Evolutionary conservation across 2,888 invertebrate species (phyloP).

Genomic region (Acleris literana): DNA sequence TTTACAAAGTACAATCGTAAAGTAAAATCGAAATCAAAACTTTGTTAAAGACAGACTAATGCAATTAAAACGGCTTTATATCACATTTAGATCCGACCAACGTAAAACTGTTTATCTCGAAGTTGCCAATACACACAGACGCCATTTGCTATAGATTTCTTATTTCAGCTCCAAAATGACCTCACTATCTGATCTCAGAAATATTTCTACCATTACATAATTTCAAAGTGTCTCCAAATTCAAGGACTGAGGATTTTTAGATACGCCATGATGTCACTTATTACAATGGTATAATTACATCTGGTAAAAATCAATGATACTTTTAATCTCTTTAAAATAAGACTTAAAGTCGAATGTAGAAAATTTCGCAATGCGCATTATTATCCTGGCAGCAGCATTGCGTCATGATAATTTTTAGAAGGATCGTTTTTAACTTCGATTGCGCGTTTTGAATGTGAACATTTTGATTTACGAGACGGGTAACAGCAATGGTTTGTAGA

Average conservation of each 20-base stretch:
- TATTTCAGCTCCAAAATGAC: conserved; percentile 21
- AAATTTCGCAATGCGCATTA: conserved; percentile 21
- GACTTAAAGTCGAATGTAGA: conserved; percentile 21
- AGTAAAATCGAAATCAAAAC: no score
- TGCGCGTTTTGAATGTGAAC: conserved; percentile 22
- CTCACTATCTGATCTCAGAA: conserved; percentile 22
- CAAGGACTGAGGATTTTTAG: conserved; percentile 31
- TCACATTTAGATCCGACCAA: conserved; percentile 15
- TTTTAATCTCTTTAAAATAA: background rate
- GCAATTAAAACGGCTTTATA: conserved; percentile 2
- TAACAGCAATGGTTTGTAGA: conserved; percentile 34
- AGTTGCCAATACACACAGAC: conserved; percentile 26
- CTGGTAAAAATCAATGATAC: background rate
- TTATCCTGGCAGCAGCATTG: conserved; percentile 25
- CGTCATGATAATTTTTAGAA: conserved; percentile 33
- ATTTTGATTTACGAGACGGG: conserved; percentile 25
- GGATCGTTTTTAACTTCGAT: conserved; percentile 24
- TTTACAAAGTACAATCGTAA: no score
- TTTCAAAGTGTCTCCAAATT: conserved; percentile 24
- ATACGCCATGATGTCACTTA: conserved; percentile 31
- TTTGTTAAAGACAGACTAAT: no score
- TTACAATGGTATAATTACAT: conserved; percentile 11
- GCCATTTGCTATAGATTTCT: conserved; percentile 28
- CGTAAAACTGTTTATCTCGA: conserved; percentile 28
- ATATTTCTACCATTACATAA: conserved; percentile 32